Evolutionary conservation across 2,888 invertebrate species (phyloP), one percentile per base, ranked within the genome.

Genomic region (Macrosoma leucophasiata): DNA sequence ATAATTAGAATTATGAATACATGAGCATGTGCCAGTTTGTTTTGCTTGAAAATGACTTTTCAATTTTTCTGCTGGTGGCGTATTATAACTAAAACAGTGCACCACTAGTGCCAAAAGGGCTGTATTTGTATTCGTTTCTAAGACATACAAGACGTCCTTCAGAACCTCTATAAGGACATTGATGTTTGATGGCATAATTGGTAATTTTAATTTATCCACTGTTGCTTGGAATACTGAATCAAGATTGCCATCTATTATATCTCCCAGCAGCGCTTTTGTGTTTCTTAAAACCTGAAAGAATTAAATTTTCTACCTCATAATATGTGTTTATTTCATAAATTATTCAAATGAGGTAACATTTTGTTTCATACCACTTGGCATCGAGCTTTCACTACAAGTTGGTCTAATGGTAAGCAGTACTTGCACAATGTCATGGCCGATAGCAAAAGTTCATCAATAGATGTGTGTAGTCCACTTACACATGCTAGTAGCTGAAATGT

Each of bases 71-170:
- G 72, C 64, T 5, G 75, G 76, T 14, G 71, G 66, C 6, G 46
- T 45, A 35, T 46, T 64, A 20, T 56, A 52, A 31, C 69, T 72
- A 48, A 81, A 82, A 46, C 78, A 77, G 43, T 75, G 60, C 10
- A 70, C 65, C 11, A 89, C 79, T 25, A 91, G 59, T 18, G 86
- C 85, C 12, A 91, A 60, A 31, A 91, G 75, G 2, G 90, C 88
- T 7, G 87, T 85, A 49, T 91, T 91, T 4, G 90, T 88, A 57
- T 87, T 88, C 2, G 87, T 86, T 60, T 91, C 91, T 27, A 91
- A 58, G 6, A 82, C 75, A 58, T 89, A 89, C 1, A 91, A 62
- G 8, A 88, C 86, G 54, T 89, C 88, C 49, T 82, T 88, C 28
- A 88, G 63, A 1, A 87, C 86, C 54, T 89, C 87, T 37, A 87